Evolutionary conservation across 2,113 vertebrate genomes (phyloP).

Genomic region (Gadus macrocephalus): DNA sequence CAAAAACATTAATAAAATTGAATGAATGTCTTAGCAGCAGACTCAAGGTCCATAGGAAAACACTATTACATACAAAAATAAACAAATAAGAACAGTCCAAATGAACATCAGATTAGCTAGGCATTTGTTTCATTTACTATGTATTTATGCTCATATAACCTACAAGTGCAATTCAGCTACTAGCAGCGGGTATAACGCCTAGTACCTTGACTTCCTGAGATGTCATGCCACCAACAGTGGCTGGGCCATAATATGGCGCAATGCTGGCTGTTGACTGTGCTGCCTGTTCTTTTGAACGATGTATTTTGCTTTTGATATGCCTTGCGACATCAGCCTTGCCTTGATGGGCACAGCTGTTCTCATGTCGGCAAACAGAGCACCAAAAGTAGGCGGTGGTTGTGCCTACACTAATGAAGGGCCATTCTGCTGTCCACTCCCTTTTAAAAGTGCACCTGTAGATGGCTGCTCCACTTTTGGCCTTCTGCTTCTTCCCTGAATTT

Average conservation of each 20-base stretch:
- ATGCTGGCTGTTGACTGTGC: conserved; percentile 14
- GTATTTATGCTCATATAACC: background rate
- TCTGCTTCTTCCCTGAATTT: too few species aligned
- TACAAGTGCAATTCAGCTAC: background rate
- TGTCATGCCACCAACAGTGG: conserved; percentile 23
- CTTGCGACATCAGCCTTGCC: too few species aligned
- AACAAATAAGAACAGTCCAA: background rate
- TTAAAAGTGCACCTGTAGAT: too few species aligned
- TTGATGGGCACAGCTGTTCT: too few species aligned
- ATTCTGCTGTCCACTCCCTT: too few species aligned
- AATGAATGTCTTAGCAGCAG: background rate
- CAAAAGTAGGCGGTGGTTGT: too few species aligned
- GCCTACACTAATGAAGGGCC: too few species aligned
- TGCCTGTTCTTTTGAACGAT: conserved; percentile 15
- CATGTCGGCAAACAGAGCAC: too few species aligned
- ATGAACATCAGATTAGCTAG: too few species aligned
- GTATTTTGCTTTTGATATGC: background rate
- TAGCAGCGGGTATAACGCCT: background rate
- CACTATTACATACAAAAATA: background rate
- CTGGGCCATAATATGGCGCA: conserved; percentile 4
- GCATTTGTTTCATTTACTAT: background rate
- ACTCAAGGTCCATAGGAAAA: too few species aligned
- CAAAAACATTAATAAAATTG: background rate
- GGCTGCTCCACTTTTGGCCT: too few species aligned
- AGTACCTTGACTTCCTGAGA: conserved; percentile 22